Conservation (phyloP, 2,113 vertebrate genomes). For the Hyperoodon ampullatus region DNA sequence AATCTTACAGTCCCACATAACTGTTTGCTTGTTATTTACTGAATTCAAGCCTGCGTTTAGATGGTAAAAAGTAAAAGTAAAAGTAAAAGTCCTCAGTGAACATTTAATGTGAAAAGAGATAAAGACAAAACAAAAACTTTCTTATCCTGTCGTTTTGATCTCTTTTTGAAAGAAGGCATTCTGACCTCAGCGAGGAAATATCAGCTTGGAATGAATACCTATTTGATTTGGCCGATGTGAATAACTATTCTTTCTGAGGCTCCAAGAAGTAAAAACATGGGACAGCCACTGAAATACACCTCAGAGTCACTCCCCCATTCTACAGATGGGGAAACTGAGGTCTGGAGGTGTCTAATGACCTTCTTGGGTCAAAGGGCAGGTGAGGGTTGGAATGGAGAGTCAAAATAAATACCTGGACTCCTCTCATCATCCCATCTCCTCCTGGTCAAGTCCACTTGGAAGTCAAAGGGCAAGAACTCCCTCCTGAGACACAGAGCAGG, state of each 20-base stretch:
- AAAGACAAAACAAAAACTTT: not conserved
- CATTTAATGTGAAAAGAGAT: not conserved
- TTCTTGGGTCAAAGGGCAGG: not conserved
- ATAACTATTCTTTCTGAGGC: not conserved
- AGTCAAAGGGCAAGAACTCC: not conserved
- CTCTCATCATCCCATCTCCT: not conserved
- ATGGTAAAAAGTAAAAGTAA: not conserved
- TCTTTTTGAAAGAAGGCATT: not conserved
- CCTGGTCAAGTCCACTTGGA: not conserved
- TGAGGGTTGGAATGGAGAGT: not conserved
- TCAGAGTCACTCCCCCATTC: not conserved
- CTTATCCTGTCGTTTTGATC: not conserved
- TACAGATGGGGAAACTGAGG: not conserved
- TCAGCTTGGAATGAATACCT: not conserved
- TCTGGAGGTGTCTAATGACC: not conserved
- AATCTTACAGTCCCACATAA: not conserved
- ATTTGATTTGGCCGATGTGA: not conserved
- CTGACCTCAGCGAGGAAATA: not conserved
- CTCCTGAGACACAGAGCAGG: not conserved
- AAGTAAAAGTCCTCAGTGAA: not conserved
- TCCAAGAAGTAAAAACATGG: not conserved
- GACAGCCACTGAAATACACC: not conserved
- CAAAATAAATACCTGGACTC: not conserved
- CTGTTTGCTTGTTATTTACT: not conserved
- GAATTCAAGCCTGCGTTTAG: not conserved